Conservation (phyloP, 2,888 invertebrate species). For the Athripsodes cinereus region DNA sequence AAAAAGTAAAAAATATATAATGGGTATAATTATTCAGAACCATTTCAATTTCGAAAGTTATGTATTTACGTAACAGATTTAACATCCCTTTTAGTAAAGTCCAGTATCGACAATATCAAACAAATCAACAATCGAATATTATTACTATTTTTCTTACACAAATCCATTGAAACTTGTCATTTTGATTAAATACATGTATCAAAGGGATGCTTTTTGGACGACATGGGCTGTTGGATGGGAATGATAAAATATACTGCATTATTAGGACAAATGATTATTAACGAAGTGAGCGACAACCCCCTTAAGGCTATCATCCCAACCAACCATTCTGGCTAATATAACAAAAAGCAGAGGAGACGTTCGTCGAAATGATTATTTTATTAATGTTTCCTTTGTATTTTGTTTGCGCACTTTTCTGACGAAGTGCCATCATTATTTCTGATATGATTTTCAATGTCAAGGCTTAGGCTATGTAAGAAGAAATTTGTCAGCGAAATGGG, state of each 20-base stretch:
- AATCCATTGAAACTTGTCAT: slow-evolving; percentile 22
- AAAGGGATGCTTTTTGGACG: slow-evolving; percentile 12
- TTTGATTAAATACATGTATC: slow-evolving; percentile 23
- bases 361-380: no score
- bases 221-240: slow-evolving; percentile 11
- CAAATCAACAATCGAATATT: slow-evolving; percentile 6
- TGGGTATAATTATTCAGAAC: no score
- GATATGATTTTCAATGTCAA: background rate
- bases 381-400: no score
- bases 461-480: no score
- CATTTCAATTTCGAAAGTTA: no score
- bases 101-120: background rate
- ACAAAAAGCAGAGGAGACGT: no score
- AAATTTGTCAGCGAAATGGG: no score
- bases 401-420: no score
- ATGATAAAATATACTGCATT: slow-evolving; percentile 26
- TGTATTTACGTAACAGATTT: no score
- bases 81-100: background rate
- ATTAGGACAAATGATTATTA: slow-evolving; percentile 28
- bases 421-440: no score
- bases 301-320: slow-evolving; percentile 8
- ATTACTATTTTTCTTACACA: slow-evolving; percentile 17
- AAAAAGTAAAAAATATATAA: no score
- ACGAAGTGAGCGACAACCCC: slow-evolving; percentile 24
- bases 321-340: no score